Conservation (phyloP, 2,888 invertebrate species). For the Lepidochrysops patricia region DNA sequence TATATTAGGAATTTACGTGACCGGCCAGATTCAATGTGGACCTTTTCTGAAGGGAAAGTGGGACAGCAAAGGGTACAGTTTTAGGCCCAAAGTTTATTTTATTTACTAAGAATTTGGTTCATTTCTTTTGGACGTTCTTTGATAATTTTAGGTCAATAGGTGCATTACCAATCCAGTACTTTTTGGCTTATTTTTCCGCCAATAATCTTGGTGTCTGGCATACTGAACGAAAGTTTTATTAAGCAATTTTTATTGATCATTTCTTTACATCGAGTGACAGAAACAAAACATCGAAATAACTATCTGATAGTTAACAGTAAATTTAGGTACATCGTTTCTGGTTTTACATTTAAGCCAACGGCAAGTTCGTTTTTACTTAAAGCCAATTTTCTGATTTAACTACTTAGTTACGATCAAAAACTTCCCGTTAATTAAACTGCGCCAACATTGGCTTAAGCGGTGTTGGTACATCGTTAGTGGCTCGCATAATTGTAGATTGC, state of each 20-base stretch:
- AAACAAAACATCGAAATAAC: too few species aligned
- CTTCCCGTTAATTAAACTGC: not conserved
- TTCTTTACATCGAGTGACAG: too few species aligned
- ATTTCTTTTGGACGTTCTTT: not conserved
- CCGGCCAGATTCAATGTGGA: not conserved
- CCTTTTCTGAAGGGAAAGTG: not conserved
- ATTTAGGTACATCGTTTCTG: too few species aligned
- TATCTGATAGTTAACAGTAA: too few species aligned
- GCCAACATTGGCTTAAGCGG: not conserved
- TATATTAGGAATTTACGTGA: constrained; percentile 3
- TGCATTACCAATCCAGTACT: too few species aligned
- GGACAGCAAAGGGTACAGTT: not conserved
- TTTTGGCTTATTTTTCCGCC: too few species aligned
- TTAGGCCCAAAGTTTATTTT: not conserved
- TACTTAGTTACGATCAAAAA: not conserved
- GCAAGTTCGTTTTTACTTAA: not conserved
- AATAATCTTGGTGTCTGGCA: too few species aligned
- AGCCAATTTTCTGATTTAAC: not conserved
- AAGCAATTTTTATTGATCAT: too few species aligned
- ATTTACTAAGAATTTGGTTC: not conserved
- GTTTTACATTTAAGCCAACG: too few species aligned
- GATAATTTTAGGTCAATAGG: too few species aligned
- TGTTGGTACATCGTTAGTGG: not conserved
- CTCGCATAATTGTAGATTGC: not conserved
- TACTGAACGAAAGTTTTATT: too few species aligned